Percentiles rank a stretch among this genome's conserved stretches.
Evolutionary conservation across 2,113 vertebrate species (phyloP).

Genomic region (Leucoraja erinaceus): DNA sequence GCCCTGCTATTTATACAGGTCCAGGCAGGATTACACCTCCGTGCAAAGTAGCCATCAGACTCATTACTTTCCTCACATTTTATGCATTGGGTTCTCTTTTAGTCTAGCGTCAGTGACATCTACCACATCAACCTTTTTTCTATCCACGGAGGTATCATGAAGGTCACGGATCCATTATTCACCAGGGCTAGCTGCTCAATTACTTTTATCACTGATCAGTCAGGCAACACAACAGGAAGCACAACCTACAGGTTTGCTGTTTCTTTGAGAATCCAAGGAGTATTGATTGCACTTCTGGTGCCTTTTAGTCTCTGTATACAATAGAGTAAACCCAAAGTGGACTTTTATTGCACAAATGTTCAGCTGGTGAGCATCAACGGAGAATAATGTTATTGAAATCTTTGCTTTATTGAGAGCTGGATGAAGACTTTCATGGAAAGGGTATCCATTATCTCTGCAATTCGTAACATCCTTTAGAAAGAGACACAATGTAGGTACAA

Average conservation of each 20-base stretch:
- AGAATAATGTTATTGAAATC: not conserved
- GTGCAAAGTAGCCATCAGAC: not conserved
- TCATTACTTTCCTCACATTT: constrained; percentile 21
- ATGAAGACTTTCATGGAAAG: not conserved
- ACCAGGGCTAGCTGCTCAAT: not conserved
- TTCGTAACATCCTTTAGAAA: not conserved
- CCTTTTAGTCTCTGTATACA: not conserved
- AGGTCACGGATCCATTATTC: constrained; percentile 26
- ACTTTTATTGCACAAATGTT: not conserved
- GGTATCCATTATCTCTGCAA: not conserved
- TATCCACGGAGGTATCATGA: not conserved
- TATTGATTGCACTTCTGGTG: not conserved
- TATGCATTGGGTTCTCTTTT: constrained; percentile 15
- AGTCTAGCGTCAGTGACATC: not conserved
- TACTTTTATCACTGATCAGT: constrained; percentile 23
- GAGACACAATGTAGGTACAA: not conserved
- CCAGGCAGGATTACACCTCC: not conserved
- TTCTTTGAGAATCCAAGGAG: not conserved
- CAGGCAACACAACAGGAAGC: not conserved
- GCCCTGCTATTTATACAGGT: not conserved
- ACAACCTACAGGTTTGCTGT: not conserved
- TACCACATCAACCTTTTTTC: not conserved
- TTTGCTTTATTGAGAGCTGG: not conserved
- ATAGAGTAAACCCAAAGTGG: not conserved
- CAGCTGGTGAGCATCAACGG: not conserved